A percentile compares a stretch with the other conserved stretches of the same genome.
Conservation (phyloP, 2,888 invertebrate species). For the Eulithis testata region DNA sequence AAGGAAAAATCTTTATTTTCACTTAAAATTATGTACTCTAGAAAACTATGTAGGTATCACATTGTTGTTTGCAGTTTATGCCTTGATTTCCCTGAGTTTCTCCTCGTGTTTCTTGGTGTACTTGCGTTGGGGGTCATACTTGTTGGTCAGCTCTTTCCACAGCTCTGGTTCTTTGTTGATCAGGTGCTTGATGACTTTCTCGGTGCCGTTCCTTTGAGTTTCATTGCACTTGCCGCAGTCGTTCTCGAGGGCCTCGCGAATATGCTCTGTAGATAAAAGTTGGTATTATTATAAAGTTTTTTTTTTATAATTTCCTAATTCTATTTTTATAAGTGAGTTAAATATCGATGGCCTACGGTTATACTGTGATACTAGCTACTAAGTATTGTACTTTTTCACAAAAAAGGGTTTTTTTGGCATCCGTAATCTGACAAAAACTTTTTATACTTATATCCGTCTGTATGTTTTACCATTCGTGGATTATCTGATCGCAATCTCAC, state of each 20-base stretch:
- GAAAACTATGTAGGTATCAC: constrained; percentile 1
- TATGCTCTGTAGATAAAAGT: background rate
- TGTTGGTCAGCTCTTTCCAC: background rate
- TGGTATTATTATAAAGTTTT: background rate
- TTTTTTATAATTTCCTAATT: no score
- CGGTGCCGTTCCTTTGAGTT: background rate
- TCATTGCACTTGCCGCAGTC: background rate
- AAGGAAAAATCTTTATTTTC: constrained; percentile 10
- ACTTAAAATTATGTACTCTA: background rate
- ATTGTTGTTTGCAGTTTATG: background rate
- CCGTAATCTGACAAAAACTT: no score
- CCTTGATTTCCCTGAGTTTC: background rate
- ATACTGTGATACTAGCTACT: no score
- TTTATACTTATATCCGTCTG: no score
- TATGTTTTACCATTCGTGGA: no score
- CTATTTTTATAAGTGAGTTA: no score
- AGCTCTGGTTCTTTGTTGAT: background rate
- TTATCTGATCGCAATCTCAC: no score
- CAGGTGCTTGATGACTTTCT: constrained; percentile 3
- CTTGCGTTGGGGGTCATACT: background rate
- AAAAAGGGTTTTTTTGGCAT: no score
- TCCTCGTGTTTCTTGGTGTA: background rate
- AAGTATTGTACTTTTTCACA: no score
- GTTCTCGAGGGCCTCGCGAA: constrained; percentile 3
- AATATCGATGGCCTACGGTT: no score